These are phyloP conservation scores for Geophilus truncorum DNA, from an alignment of 2,888 invertebrate species.

Conservation along the genomic window DNA sequence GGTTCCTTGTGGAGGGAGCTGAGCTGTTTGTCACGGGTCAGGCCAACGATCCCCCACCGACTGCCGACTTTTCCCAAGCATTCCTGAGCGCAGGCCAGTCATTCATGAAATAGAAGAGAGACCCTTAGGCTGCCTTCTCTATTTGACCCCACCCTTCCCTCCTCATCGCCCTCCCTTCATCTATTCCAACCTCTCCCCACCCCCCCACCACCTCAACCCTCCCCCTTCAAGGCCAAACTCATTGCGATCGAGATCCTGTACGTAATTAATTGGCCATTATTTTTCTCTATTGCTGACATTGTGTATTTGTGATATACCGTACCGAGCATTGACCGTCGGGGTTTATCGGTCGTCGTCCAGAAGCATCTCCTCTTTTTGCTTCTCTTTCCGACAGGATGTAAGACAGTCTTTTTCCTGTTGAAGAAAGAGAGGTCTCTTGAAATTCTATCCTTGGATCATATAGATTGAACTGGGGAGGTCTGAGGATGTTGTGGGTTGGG, in stretches of 20 bases:
- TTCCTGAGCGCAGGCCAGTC: constrained; percentile 31
- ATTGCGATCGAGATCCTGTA: neutral
- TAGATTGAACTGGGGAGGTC: constrained; percentile 12
- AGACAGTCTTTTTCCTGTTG: constrained; percentile 18
- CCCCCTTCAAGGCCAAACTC: constrained; percentile 3
- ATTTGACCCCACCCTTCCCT: constrained; percentile 24
- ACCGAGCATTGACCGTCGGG: neutral
- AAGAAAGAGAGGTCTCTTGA: neutral
- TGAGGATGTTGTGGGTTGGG: constrained; percentile 22
- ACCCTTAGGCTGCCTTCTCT: constrained; percentile 19
- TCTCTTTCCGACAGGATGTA: constrained; percentile 29
- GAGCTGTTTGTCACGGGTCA: constrained; percentile 27
- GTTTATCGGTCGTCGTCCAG: neutral
- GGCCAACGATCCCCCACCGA: constrained; percentile 20
- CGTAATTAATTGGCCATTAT: neutral
- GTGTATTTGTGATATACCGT: neutral
- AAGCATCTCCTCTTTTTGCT: neutral
- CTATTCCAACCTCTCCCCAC: neutral
- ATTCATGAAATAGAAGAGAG: constrained; percentile 29
- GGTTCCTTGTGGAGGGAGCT: constrained; percentile 13
- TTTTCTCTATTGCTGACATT: neutral
- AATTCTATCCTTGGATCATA: neutral
- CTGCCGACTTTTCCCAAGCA: constrained; percentile 33
- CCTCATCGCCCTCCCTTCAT: constrained; percentile 3
- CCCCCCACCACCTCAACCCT: neutral